Conservation (phyloP, 2,797 vertebrate species). For the Enteromius treurensis region DNA sequence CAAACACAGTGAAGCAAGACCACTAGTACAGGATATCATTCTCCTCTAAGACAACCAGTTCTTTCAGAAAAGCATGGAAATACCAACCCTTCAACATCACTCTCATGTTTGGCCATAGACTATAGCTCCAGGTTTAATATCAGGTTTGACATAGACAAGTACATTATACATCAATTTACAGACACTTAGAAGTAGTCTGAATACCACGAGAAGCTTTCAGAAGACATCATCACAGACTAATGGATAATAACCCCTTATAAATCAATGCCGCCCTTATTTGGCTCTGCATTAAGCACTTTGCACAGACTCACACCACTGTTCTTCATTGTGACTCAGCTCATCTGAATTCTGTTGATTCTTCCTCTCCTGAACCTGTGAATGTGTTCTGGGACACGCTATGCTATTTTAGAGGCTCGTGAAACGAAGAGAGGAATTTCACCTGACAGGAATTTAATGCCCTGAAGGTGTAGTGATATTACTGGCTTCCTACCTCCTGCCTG, state of each 20-base stretch:
- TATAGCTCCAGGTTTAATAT: neutral
- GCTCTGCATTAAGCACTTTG: slow-evolving; percentile 25
- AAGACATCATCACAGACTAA: slow-evolving; percentile 20
- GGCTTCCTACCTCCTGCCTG: neutral
- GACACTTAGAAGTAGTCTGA: slow-evolving; percentile 18
- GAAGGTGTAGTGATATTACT: slow-evolving; percentile 6
- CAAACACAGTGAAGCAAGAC: neutral
- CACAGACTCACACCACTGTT: neutral
- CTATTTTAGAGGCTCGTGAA: slow-evolving; percentile 52
- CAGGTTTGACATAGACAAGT: slow-evolving; percentile 19
- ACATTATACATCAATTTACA: slow-evolving; percentile 9
- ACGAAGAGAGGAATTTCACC: slow-evolving; percentile 42
- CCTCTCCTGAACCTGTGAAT: slow-evolving; percentile 26
- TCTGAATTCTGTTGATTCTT: slow-evolving; percentile 43
- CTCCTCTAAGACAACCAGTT: neutral
- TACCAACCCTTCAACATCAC: neutral
- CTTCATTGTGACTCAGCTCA: slow-evolving; percentile 10
- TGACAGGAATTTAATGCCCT: slow-evolving; percentile 52
- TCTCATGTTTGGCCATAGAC: neutral
- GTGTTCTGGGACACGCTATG: slow-evolving; percentile 3
- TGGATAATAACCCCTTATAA: slow-evolving; percentile 34
- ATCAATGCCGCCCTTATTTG: slow-evolving; percentile 26
- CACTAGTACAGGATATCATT: neutral
- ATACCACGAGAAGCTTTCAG: slow-evolving; percentile 35
- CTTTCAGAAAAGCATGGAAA: neutral